Base-by-base conservation (phyloP, 2,113 vertebrate species). In the Eudyptes chrysolophus region DNA sequence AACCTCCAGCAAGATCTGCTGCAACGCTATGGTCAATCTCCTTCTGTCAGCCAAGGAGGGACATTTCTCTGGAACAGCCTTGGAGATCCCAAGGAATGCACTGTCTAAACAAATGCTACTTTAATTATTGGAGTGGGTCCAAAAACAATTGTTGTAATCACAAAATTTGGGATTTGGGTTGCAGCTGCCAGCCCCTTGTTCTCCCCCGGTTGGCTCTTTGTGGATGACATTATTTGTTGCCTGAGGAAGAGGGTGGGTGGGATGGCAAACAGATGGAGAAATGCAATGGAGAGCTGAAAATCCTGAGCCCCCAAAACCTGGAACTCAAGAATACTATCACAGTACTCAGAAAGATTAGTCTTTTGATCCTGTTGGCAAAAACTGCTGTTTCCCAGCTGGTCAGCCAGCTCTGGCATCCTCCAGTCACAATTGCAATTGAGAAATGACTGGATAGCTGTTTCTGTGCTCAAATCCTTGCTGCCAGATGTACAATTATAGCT, bases 361-460 rank as follows among this genome's bases (percentile, higher is more conserved):
- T 94, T 92, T 79, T 89, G 91, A 89, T 94, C 89, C 62, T 92
- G 26, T 78, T 86, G 94, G 92, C 75, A 88, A 58, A 84, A 74
- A 13, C 71, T 78, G 85, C 71, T 91, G 84, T 80, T 95, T 80
- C 74, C 84, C 81, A 92, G 94, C 78, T 97, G 93, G 84, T 77
- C 93, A 91, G 89, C 30, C 84, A 84, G 57, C 54, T 80, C 93
- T 87, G 94, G 84, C 84, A 84, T 88, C 49, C 61, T 92, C 57
- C 78, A 89, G 70, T 36, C 87, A 79, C 81, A 96, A 74, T 6
- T 61, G 70, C 87, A 88, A 51, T 61, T 54, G 86, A 82, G 70
- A 89, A 91, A 87, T 36, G 66, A 17, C 93, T 93, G 91, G 82
- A 83, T 87, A 89, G 78, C 78, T 80, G 74, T 22, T 89, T 49